phyloP scores from a whole-genome alignment of 2,888 invertebrate genomes.

The Xanthia icteritia region DNA sequence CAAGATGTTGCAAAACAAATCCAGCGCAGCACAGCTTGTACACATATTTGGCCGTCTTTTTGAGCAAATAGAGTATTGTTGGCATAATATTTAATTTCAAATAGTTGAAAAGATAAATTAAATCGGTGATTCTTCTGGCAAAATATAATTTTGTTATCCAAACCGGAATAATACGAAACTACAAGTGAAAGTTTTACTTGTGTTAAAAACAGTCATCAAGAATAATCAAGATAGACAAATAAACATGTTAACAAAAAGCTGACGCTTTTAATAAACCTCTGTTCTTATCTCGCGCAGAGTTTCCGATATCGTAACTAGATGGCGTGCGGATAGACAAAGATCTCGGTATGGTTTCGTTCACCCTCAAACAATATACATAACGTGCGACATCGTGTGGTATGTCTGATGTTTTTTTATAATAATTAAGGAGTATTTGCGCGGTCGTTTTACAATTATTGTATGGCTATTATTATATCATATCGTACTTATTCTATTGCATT shows the following conservation, averaged over 20 bases:
- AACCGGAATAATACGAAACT: background rate
- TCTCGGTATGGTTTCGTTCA: background rate
- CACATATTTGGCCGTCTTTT: background rate
- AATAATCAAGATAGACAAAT: background rate
- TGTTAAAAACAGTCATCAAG: background rate
- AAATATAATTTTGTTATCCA: background rate
- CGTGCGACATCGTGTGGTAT: background rate
- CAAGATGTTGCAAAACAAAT: background rate
- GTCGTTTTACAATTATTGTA: background rate
- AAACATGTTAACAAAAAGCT: background rate
- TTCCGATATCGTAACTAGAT: conserved; percentile 1
- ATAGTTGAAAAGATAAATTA: background rate
- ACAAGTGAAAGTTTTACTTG: background rate
- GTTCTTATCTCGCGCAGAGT: background rate
- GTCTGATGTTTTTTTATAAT: background rate
- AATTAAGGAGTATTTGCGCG: too few relatives aligned
- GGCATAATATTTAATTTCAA: too few relatives aligned
- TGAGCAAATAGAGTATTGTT: too few relatives aligned
- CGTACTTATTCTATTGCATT: background rate
- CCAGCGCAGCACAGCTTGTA: background rate
- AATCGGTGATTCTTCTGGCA: background rate
- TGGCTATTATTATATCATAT: too few relatives aligned
- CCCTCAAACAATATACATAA: too few relatives aligned
- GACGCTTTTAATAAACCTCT: background rate
- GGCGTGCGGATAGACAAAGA: background rate